These are phyloP conservation scores for Zaprionus nigranus DNA, from an alignment of 1,140 invertebrate genomes.

Conservation along the genomic window DNA sequence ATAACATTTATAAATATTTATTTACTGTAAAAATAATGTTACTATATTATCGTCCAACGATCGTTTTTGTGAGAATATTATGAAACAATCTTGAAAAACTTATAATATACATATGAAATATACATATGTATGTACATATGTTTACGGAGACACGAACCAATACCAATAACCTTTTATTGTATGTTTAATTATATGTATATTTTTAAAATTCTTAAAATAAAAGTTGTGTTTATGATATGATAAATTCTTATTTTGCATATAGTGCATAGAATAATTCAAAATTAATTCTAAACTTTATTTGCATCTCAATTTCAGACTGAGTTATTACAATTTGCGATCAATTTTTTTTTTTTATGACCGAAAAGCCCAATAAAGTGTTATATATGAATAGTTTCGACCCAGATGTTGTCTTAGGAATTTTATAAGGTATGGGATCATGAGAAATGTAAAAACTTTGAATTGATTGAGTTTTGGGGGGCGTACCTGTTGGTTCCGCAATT, in stretches of 20 bases:
- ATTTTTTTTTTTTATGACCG: neutral
- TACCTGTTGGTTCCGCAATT: slow-evolving; percentile 83
- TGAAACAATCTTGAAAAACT: no score
- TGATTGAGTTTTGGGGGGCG: slow-evolving; percentile 7
- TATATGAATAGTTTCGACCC: neutral
- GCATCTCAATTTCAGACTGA: no score
- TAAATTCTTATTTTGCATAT: neutral
- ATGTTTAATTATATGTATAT: no score
- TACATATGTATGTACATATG: no score
- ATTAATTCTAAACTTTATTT: neutral
- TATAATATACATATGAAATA: no score
- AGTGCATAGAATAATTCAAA: neutral
- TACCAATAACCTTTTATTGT: no score
- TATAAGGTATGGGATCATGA: neutral
- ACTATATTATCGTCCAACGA: no score
- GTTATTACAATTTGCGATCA: no score
- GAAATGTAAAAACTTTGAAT: neutral
- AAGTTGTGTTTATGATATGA: neutral
- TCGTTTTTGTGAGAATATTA: no score
- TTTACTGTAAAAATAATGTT: no score
- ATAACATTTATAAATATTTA: no score
- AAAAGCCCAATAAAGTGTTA: neutral
- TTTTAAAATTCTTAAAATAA: neutral
- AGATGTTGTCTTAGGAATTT: neutral
- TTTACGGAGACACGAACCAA: no score